phyloP scores from a whole-genome alignment of 1,140 invertebrate species.

The Drosophila insularis region DNA sequence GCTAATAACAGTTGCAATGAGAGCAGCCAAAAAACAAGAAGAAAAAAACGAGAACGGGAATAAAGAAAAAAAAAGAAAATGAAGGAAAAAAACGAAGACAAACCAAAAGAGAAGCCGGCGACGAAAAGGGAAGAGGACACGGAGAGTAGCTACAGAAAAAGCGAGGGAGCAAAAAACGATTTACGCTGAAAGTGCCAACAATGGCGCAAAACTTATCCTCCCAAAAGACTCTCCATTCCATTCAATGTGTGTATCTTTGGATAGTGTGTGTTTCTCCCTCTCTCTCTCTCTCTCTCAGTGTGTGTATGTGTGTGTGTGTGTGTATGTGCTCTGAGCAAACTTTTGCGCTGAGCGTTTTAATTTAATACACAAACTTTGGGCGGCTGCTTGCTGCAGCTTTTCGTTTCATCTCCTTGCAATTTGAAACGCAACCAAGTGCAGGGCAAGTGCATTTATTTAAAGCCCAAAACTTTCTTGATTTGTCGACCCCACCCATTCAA shows the following conservation, averaged over 20 bases:
- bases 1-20: constrained; percentile 74
- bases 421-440: constrained; percentile 57
- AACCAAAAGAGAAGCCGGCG: neutral
- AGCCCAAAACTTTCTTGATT: constrained; percentile 68
- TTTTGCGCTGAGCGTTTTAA: constrained; percentile 73
- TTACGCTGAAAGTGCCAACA: constrained; percentile 69
- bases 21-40: constrained; percentile 21
- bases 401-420: constrained; percentile 26
- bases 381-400: constrained; percentile 14
- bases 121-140: constrained; percentile 1
- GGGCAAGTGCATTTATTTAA: constrained; percentile 73
- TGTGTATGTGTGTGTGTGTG: constrained; percentile 13
- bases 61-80: neutral
- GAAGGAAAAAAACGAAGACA: too few relatives aligned
- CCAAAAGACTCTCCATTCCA: constrained; percentile 18
- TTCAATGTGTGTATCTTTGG: constrained; percentile 12
- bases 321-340: constrained; percentile 37
- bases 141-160: constrained; percentile 4
- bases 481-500: constrained; percentile 34
- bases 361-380: constrained; percentile 76
- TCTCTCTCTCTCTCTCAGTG: neutral
- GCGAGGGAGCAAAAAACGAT: constrained; percentile 53
- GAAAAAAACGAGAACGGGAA: constrained; percentile 23
- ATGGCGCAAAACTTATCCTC: constrained; percentile 57
- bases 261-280: too few relatives aligned